Conservation (phyloP, 1,140 invertebrate genomes). For the Globodera ellingtonae region DNA sequence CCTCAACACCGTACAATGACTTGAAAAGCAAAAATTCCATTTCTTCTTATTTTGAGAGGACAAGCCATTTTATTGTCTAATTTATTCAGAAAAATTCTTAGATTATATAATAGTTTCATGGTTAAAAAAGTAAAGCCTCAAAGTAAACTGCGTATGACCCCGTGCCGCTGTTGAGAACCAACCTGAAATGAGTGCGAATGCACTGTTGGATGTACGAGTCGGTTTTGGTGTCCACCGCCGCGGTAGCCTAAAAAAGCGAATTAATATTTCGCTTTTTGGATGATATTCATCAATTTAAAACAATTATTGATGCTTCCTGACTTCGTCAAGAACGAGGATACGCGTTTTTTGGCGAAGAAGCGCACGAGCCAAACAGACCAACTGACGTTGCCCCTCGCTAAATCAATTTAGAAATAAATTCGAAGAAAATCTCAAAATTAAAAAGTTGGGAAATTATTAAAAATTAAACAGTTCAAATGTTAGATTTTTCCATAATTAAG, state of each 20-base stretch:
- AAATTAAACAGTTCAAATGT: too few species aligned
- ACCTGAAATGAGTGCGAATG: slow-evolving; percentile 27
- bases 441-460: too few species aligned
- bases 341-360: slow-evolving; percentile 66
- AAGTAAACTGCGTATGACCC: too few species aligned
- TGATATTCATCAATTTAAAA: too few species aligned
- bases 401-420: slow-evolving; percentile 13
- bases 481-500: too few species aligned
- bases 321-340: slow-evolving; percentile 83
- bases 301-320: slow-evolving; percentile 66
- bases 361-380: slow-evolving; percentile 77
- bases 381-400: slow-evolving; percentile 75
- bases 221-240: slow-evolving; percentile 75
- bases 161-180: background rate
- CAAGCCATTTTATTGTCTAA: too few species aligned
- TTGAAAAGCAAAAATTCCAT: slow-evolving; percentile 50
- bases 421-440: background rate
- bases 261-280: too few species aligned
- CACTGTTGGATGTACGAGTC: slow-evolving; percentile 66
- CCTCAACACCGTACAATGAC: slow-evolving; percentile 68
- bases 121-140: too few species aligned
- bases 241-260: too few species aligned
- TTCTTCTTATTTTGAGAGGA: too few species aligned
- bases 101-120: background rate
- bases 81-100: too few species aligned